Evolutionary conservation across 2,113 vertebrate genomes (phyloP), one percentile per base, ranked within the genome.

Genomic region (Trinectes maculatus): DNA sequence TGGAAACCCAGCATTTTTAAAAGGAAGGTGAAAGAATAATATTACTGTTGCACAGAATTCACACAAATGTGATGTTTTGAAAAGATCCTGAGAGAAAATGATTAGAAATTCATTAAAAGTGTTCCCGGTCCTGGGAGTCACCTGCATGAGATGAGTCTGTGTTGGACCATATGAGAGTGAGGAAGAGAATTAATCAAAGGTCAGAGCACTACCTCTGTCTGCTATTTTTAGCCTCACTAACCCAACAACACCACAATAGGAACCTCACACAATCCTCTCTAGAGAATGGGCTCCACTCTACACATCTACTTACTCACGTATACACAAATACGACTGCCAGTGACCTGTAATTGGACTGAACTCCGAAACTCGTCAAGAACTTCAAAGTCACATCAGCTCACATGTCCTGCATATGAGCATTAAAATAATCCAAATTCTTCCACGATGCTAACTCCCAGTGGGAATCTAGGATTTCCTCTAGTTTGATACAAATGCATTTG

Each of bases 181-280:
- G 65, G 71, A 78, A 80, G 71, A 84, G 51, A 60, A 34, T 25
- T 40, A 52, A 62, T 21, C 58, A 85, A 81, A 86, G 84, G 77
- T 88, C 72, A 73, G 40, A 57, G 58, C 46, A 7, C 60, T 71
- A 67, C 74, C 64, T 74, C 52, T 79, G 40, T 5, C 25, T 13
- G 77, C 55, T 89, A 88, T 89, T 83, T 87, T 82, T 84, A 88
- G 70, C 66, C 60, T 10, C 31, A 47, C 74, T 61, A 83, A 74
- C 72, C 86, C 67, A 83, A 64, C 71, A 77, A 76, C 5, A 21
- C 60, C 76, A 74, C 74, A 74, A 62, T 65, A 78, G 66, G 54
- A 81, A 77, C 73, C 47, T 67, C 60, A 67, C 39, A 61, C 75
- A 66, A 74, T 58, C 43, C 37, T 54, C 67, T 43, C 63, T 21